Base-by-base conservation (phyloP, 1,140 invertebrate species). In the Mizuhopecten yessoensis region DNA sequence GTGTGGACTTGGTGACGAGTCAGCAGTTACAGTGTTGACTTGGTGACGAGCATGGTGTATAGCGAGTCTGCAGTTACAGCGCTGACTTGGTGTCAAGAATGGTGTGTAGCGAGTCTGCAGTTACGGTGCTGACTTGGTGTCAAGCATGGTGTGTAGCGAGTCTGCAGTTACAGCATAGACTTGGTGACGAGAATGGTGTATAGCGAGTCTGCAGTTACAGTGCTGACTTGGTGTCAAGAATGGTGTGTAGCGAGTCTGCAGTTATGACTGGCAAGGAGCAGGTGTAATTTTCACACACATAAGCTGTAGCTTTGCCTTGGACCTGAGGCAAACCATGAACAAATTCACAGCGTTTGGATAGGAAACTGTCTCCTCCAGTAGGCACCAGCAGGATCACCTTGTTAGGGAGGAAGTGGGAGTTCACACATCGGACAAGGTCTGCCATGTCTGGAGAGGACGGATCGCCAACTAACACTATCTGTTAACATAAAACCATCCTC, bases 211-310 rank as follows among this genome's bases (percentile, higher is more conserved):
- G 13, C n/a, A 39, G 57, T 29, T 17, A 75, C 7, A 75, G n/a
- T 33, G 34, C 29, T 87, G 34, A 34, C n/a, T 87, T 39, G 23
- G n/a, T 75, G 57, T 75, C 17, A 17, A 94, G 89, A 34, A 93
- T 49, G 39, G 92, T 92, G 42, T 93, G 88, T 90, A 99, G 96
- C 57, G 98, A 97, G 17, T 97, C 97, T 0, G 98, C 97, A 90
- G 97, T 97, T 0, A 97, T 98, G 29, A 98, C 97, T 3, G 98
- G 98, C 91, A 98, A 96, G 0, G 97, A 98, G 94, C 98, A 99
- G 15, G 97, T 97, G 92, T 97, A 98, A 94, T 98, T 97, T 86
- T 98, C 97, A 96, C 98, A 99, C 29, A 99, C 98, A 95, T 98
- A 98, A 15, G 98, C 98, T 0, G 98, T 97, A 0, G 98, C 97